Evolutionary conservation across 2,113 vertebrate genomes (phyloP).

Genomic region (Callipepla californica): DNA sequence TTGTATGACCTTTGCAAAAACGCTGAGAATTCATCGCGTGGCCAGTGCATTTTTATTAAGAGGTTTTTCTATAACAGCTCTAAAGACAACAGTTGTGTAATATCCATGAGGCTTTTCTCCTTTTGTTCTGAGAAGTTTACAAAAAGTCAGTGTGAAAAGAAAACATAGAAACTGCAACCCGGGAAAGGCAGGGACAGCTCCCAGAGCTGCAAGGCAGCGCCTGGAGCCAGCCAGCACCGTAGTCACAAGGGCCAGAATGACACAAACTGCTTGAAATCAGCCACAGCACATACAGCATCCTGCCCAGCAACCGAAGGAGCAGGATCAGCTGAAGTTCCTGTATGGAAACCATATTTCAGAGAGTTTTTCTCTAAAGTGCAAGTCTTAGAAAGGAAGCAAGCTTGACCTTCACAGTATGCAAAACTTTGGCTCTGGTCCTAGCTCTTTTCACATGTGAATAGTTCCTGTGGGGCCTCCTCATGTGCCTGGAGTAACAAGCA

Average conservation of each 20-base stretch:
- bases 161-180: background rate
- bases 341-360: background rate
- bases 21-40: background rate
- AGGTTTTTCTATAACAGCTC: background rate
- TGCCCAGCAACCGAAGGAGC: too few species aligned
- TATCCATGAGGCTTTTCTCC: background rate
- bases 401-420: slow-evolving; percentile 55
- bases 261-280: background rate
- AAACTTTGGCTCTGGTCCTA: slow-evolving; percentile 59
- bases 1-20: slow-evolving; percentile 44
- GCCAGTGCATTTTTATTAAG: slow-evolving; percentile 14
- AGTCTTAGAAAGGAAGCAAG: background rate
- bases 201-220: background rate
- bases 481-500: slow-evolving; percentile 71
- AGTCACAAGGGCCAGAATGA: background rate
- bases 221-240: accelerated
- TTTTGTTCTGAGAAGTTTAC: background rate
- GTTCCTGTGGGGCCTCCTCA: slow-evolving; percentile 60
- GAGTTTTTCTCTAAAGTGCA: background rate
- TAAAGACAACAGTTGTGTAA: background rate
- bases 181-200: background rate
- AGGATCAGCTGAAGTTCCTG: background rate
- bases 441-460: slow-evolving; percentile 68
- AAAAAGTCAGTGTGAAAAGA: background rate
- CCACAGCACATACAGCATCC: accelerated